Conservation (phyloP, 2,113 vertebrate genomes). For the Anas platyrhynchos region DNA sequence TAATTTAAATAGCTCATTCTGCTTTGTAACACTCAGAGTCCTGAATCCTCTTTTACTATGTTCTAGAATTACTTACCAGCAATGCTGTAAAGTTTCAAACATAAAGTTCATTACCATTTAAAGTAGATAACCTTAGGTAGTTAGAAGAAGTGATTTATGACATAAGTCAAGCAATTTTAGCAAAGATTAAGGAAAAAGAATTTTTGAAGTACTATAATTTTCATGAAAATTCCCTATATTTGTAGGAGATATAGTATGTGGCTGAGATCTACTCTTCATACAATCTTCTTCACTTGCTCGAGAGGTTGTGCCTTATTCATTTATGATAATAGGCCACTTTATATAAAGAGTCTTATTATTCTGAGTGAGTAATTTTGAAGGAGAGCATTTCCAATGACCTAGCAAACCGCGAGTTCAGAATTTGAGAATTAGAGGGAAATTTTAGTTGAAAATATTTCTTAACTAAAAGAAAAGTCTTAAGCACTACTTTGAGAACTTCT, state of each 20-base stretch:
- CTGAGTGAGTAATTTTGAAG: slow-evolving; percentile 35
- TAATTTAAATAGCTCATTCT: slow-evolving; percentile 19
- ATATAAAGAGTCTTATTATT: slow-evolving; percentile 28
- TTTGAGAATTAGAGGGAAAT: background rate
- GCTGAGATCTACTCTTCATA: background rate
- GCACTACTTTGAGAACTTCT: background rate
- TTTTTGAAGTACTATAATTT: slow-evolving; percentile 39
- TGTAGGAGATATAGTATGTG: background rate
- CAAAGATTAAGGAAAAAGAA: slow-evolving; percentile 44
- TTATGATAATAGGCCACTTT: slow-evolving; percentile 52
- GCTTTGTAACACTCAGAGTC: background rate
- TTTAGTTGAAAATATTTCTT: slow-evolving; percentile 35
- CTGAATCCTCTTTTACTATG: background rate
- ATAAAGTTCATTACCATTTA: slow-evolving; percentile 33
- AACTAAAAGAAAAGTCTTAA: background rate
- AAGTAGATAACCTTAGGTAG: slow-evolving; percentile 32
- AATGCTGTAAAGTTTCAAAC: slow-evolving; percentile 36
- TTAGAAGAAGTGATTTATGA: slow-evolving; percentile 23
- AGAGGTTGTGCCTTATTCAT: slow-evolving; percentile 32
- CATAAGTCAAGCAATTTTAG: slow-evolving; percentile 39
- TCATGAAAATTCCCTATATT: slow-evolving; percentile 29
- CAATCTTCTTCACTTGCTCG: background rate
- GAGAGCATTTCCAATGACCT: slow-evolving; percentile 3
- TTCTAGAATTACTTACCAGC: slow-evolving; percentile 13
- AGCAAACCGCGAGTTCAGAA: background rate